Base-by-base conservation (phyloP, 2,888 invertebrate species). In the Ophion costatus region DNA sequence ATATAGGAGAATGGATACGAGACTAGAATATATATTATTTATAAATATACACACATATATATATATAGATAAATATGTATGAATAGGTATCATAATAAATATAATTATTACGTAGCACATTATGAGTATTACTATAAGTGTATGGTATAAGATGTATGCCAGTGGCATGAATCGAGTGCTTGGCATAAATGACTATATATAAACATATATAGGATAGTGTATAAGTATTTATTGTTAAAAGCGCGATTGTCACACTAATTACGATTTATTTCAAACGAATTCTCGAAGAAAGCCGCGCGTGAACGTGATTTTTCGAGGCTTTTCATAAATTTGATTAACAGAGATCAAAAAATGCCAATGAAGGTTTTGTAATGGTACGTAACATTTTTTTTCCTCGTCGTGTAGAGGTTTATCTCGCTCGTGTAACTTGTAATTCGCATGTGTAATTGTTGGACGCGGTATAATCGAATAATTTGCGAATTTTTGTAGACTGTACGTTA, bases 401-500 rank as follows among this genome's bases (percentile, higher is more conserved):
- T 24, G 10, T 79, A 6, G 42, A 42, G 56, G 9, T 38, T 38
- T 7, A 38, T 38, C 38, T 38, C 38, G 38, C 38, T 38, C 38
- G 5, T 38, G 38, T 59, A 61, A 67, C 61, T 22, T 20, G 42
- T 17, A 24, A 45, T 24, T 61, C 33, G 20, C 59, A 45, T n/a
- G 42, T 33, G 42, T 78, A 51, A 17, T 14, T 75, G 80, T 77
- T 82, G 57, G 57, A 78, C 51, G 75, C 61, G 57, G 57, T 83
- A 33, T 17, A 73, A 78, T 57, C 51, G 63, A 64, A 80, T 75
- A 61, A 79, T 79, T 79, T 63, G 69, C 86, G 38, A 45, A 85
- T 79, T 86, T 86, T 83, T 70, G 74, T 86, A 86, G 80, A 81
- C 77, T 76, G 87, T 87, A 75, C 79, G 83, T 85, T 87, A 38